Percentiles rank a stretch among this genome's conserved stretches.
Conservation (phyloP, 2,888 invertebrate species). For the Notodonta dromedarius region DNA sequence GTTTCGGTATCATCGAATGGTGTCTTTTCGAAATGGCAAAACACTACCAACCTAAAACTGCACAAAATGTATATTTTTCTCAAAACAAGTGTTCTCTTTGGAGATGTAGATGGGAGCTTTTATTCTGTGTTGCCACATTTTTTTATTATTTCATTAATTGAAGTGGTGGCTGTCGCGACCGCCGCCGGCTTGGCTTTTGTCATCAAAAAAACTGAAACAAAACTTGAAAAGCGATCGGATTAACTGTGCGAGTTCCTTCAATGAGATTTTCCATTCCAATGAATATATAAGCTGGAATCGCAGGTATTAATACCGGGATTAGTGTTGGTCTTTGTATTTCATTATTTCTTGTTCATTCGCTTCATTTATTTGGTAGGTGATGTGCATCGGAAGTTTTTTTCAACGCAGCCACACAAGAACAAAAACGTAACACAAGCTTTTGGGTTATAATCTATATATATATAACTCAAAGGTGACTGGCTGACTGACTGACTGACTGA, state of each 20-base stretch:
- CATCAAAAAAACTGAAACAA: slow-evolving; percentile 42
- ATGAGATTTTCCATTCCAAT: slow-evolving; percentile 50
- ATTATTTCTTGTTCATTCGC: slow-evolving; percentile 10
- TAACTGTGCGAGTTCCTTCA: slow-evolving; percentile 44
- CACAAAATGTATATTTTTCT: slow-evolving; percentile 19
- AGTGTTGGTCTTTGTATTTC: slow-evolving; percentile 26
- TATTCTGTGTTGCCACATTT: slow-evolving; percentile 34
- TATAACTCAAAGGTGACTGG: no score
- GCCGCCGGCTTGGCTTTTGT: slow-evolving; percentile 36
- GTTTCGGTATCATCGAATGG: no score
- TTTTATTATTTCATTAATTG: slow-evolving; percentile 57
- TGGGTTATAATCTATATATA: no score
- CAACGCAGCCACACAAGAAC: no score
- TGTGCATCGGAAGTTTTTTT: no score
- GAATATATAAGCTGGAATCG: slow-evolving; percentile 25
- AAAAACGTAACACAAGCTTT: no score
- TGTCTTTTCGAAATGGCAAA: neutral
- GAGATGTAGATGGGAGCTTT: slow-evolving; percentile 11
- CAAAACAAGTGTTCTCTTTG: slow-evolving; percentile 24
- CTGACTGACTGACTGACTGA: no score
- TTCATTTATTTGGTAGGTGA: neutral
- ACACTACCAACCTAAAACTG: neutral
- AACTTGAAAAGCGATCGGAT: slow-evolving; percentile 47
- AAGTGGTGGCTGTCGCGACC: slow-evolving; percentile 41
- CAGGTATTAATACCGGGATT: slow-evolving; percentile 20